A percentile compares a stretch with the other conserved stretches of the same genome.
Conservation (phyloP, 2,113 vertebrate genomes). For the Ctenodactylus gundi region DNA sequence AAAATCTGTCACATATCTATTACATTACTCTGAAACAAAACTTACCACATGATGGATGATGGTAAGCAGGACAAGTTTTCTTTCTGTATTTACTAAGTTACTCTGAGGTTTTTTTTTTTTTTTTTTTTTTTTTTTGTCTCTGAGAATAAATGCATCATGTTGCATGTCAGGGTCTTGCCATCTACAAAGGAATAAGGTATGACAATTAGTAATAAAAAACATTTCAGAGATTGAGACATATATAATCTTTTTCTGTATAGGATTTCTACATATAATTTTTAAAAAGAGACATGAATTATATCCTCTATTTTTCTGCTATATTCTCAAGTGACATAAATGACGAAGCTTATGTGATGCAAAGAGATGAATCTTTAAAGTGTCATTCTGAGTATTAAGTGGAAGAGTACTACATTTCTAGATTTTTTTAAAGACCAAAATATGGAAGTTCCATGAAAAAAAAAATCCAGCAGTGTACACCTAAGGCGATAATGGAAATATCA, state of each 20-base stretch:
- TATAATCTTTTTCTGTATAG: constrained; percentile 36
- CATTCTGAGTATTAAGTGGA: constrained; percentile 38
- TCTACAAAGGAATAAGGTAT: constrained; percentile 47
- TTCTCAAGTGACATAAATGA: constrained; percentile 47
- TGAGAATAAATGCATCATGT: constrained; percentile 33
- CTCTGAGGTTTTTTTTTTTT: constrained; percentile 31
- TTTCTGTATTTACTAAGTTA: constrained; percentile 1
- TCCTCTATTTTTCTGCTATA: constrained; percentile 45
- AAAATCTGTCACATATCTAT: neutral
- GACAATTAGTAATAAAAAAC: constrained; percentile 52
- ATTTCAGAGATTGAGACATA: constrained; percentile 24
- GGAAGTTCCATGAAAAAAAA: neutral
- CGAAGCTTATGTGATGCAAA: constrained; percentile 33
- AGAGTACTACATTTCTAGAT: neutral
- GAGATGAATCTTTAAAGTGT: constrained; percentile 9
- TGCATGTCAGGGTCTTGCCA: constrained; percentile 1
- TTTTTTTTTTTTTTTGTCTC: constrained; percentile 22
- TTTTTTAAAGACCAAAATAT: neutral
- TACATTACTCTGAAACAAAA: neutral
- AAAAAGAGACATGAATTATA: constrained; percentile 50
- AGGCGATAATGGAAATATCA: neutral
- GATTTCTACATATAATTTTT: constrained; percentile 37
- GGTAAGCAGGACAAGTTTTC: neutral
- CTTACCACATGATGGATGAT: neutral
- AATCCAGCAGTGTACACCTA: neutral